Base-by-base conservation (phyloP, 1,140 invertebrate genomes). In the Caenorhabditis inopinata region DNA sequence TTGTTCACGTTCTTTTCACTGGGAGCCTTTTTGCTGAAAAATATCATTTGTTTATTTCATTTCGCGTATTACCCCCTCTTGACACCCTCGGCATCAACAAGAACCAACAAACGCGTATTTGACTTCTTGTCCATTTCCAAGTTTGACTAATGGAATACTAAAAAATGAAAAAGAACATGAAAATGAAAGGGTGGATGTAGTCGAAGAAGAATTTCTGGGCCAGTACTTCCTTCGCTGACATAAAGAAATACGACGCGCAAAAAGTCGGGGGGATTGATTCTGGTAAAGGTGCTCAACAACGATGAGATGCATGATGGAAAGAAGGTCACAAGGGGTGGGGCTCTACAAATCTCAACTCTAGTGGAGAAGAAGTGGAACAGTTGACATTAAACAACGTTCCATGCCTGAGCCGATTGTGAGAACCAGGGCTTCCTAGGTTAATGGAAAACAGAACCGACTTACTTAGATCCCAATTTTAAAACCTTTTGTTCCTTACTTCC, bases 71-170 rank as follows among this genome's bases (percentile, higher is more conserved):
- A 68, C 58, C 58, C 29, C 58, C 38, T 18, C 16, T 16, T 25
- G 21, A 12, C 23, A 7, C 21, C 21, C 49, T 51, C n/a, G n/a
- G n/a, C 38, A 32, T 2, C 27, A 14, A 23, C 11, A 68, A 29
- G 7, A 23, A 29, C 25, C 25, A 35, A n/a, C 27, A 38, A 68
- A 21, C 32, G 4, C 58, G 21, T 16, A 38, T 18, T 29, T 68
- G 35, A 32, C 58, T 68, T 32, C 35, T 68, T 68, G 29, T 68
- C 38, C 58, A 32, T 68, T 62, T 68, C 38, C 58, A 32, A 68
- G 58, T 68, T 29, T 38, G 58, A 68, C 58, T 68, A 68, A 68
- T 68, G 58, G 58, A 68, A 29, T 68, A 68, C 58, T 68, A 68
- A 18, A 38, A 68, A 38, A 68, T 68, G 58, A 68, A 68, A n/a